These are phyloP conservation scores for Ornithorhynchus anatinus DNA, from an alignment of 2,113 vertebrate species.

Conservation along the genomic window DNA sequence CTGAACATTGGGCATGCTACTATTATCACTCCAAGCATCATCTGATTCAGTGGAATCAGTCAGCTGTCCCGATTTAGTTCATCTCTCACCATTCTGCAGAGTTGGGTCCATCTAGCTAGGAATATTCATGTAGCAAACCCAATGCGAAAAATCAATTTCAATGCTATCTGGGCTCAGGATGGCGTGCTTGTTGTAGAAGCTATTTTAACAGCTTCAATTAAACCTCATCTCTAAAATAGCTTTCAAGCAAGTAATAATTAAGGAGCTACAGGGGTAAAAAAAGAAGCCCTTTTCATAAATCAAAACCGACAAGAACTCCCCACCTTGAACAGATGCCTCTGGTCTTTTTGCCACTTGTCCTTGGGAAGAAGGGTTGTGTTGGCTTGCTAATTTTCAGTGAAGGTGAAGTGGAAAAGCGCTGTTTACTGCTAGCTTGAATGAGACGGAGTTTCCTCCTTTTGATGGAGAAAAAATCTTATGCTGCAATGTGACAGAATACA, in stretches of 20 bases:
- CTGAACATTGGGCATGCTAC: too few relatives aligned
- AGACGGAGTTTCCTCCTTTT: not conserved
- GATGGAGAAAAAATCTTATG: not conserved
- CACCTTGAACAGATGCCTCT: not conserved
- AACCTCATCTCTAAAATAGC: not conserved
- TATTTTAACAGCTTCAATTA: constrained; percentile 23
- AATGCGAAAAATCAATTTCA: constrained; percentile 6
- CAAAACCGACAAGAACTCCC: not conserved
- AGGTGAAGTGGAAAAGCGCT: not conserved
- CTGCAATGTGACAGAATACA: not conserved
- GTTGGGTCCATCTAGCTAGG: not conserved
- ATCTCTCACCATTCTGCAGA: too few relatives aligned
- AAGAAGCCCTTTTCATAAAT: not conserved
- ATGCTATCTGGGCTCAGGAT: not conserved
- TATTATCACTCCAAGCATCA: too few relatives aligned
- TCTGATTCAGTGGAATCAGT: too few relatives aligned
- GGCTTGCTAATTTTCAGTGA: not conserved
- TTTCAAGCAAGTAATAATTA: constrained; percentile 2
- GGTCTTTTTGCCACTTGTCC: not conserved
- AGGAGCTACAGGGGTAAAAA: not conserved
- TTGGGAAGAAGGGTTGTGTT: not conserved
- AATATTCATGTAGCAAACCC: not conserved
- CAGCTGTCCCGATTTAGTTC: too few relatives aligned
- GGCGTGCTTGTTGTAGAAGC: not conserved
- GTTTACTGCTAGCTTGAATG: not conserved